These are phyloP conservation scores for Gallinago nigripennis DNA, from an alignment of 2,797 vertebrate species.

Conservation along the genomic window DNA sequence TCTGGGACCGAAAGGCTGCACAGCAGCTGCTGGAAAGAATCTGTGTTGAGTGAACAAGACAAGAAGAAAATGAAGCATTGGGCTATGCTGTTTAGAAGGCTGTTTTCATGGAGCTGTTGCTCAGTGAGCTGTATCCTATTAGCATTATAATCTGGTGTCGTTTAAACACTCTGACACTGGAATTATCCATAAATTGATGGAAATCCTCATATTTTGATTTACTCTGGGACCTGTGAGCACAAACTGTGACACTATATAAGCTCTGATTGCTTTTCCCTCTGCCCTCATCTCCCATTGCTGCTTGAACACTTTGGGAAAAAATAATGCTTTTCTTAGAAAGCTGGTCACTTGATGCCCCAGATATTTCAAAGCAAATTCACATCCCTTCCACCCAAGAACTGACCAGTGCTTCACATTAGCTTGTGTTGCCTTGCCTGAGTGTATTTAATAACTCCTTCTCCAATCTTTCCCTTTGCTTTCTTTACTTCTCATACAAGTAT, in stretches of 20 bases:
- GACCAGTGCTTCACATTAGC: not conserved
- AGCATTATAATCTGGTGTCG: not conserved
- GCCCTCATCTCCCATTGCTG: not conserved
- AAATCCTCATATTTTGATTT: not conserved
- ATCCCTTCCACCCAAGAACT: not conserved
- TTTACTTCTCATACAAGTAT: not conserved
- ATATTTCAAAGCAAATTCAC: not conserved
- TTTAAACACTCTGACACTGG: not conserved
- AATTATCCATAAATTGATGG: conserved; percentile 1
- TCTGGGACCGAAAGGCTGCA: not conserved
- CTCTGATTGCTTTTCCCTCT: not conserved
- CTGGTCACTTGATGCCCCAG: not conserved
- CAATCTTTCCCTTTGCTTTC: not conserved
- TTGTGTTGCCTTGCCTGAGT: not conserved
- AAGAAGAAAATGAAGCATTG: not conserved
- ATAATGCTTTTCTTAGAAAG: not conserved
- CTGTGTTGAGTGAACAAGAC: not conserved
- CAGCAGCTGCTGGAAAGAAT: not conserved
- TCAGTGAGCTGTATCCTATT: not conserved
- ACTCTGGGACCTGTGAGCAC: not conserved
- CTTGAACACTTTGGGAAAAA: not conserved
- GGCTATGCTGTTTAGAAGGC: not conserved
- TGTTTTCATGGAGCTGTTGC: not conserved
- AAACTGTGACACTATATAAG: not conserved
- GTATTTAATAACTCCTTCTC: not conserved